Conservation (phyloP, 2,113 vertebrate species). For the Cryptomyrus ogoouensis region DNA sequence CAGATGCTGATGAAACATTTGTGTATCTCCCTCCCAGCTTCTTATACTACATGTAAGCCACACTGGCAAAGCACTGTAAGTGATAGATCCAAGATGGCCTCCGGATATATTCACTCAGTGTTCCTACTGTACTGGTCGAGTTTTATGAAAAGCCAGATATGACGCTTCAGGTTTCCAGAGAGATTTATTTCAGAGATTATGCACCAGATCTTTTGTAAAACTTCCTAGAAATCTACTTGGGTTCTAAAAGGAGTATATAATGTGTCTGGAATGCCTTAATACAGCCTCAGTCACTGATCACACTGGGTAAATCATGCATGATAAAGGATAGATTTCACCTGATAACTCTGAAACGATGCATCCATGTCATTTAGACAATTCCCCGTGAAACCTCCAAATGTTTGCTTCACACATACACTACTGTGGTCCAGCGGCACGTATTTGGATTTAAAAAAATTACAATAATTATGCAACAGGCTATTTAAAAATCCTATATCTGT, state of each 20-base stretch:
- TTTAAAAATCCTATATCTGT: neutral
- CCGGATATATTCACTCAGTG: neutral
- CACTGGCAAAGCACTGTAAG: neutral
- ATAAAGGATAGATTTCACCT: neutral
- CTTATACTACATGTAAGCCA: neutral
- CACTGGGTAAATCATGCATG: conserved; percentile 11
- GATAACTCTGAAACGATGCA: neutral
- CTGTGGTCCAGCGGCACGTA: neutral
- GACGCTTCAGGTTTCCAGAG: neutral
- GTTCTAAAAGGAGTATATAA: neutral
- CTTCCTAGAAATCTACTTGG: neutral
- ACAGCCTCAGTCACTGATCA: neutral
- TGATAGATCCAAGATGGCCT: neutral
- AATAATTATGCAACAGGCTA: neutral
- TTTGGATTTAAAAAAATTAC: neutral
- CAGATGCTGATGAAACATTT: neutral
- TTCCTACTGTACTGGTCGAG: neutral
- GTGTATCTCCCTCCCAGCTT: neutral
- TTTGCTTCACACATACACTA: neutral
- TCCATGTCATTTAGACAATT: neutral
- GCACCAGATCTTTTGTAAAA: neutral
- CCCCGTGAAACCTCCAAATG: neutral
- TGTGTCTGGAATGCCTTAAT: neutral
- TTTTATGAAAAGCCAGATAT: neutral
- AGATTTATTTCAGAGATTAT: neutral